Base-by-base conservation (phyloP, 2,888 invertebrate genomes). In the Hoplodrina blanda region DNA sequence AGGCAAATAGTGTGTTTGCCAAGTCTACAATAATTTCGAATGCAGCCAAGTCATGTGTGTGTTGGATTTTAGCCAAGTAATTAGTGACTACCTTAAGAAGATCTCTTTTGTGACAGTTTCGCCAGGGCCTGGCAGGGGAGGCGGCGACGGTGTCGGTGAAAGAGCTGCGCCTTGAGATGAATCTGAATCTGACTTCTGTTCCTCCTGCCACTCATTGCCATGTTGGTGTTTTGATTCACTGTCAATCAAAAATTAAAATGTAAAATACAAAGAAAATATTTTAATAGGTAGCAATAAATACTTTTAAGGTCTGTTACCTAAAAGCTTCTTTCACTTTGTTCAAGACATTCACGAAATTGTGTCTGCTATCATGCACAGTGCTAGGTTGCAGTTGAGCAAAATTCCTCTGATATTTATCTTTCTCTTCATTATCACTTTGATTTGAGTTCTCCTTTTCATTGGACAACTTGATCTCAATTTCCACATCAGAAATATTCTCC, bases 301-400 rank as follows among this genome's bases (percentile, higher is more conserved):
- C 10, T 7, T 50, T 44, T 7, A 25, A 52, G n/a, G 13, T 19
- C 20, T 19, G 92, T 93, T 86, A 96, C 96, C 93, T 91, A 56
- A 94, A 90, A 44, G 91, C 89, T 83, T 95, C 94, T 70, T 96
- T 96, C 6, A 93, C 94, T 88, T 96, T 96, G 73, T 93, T 95
- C 1, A 96, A 86, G 15, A 94, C 92, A 91, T 94, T 94, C 15
- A 91, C 87, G 90, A 95, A 94, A 84, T 95, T 94, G 76, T 85
- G 93, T 82, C 95, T 91, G 72, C 92, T 94, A 63, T 94, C 92
- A 78, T 92, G 90, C 1, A 94, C 91, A 67, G 89, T 83, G 73
- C 89, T 92, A 41, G 91, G 87, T 37, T 37, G 37, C 53, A 91
- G 65, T 68, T 93, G 92, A 33, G 89, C 78, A 79, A 85, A 93